Base-by-base conservation (phyloP, 37 sponge, comb jelly and placozoan species). In the Ephydatia muelleri region DNA sequence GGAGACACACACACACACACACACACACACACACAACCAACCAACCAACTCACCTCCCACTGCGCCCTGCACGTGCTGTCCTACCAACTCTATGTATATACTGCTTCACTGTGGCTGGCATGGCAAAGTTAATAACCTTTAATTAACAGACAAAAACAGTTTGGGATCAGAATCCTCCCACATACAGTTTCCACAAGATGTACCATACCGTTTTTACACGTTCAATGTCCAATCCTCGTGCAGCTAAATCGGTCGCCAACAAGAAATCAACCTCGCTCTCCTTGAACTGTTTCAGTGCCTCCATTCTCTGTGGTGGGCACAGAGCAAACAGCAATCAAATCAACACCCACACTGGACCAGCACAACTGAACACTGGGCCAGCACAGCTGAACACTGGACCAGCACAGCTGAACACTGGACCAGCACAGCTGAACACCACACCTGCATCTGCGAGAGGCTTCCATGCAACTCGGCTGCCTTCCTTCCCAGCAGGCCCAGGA, bases 61-160 rank as follows among this genome's bases (percentile, higher is more conserved):
- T 83, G 71, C 87, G 82, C 27, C 99, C 97, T 37, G 99, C 99
- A 37, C 99, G 38, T 23, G 99, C 99, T 23, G 99, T 99, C 48
- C 99, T 65, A 11, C 99, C 99, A 47, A 99, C 99, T 30, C 99
- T 82, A 75, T 99, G 99, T n/a, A 99, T 94, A 70, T 99, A 99
- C 70, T 91, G 95, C 91, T 99, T 97, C 49, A 93, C 68, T 25
- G 90, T 86, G 8, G 95, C 81, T 26, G 99, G 99, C 92, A 99
- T 97, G 67, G 82, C 87, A 78, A 87, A 95, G 87, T 99, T 64
- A 57, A 57, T 57, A 57, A 57, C 57, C 57, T n/a, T 57, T 57
- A 57, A 57, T 43, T 11, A 43, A 43, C 47, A 43, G 8, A 43
- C 47, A 4, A 43, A 43, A 4, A 43, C 47, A 57, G 6, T 4